Percentiles rank a stretch among this genome's conserved stretches.
These are phyloP conservation scores for Percina caprodes DNA, from an alignment of 2,113 vertebrate species.

Conservation along the genomic window DNA sequence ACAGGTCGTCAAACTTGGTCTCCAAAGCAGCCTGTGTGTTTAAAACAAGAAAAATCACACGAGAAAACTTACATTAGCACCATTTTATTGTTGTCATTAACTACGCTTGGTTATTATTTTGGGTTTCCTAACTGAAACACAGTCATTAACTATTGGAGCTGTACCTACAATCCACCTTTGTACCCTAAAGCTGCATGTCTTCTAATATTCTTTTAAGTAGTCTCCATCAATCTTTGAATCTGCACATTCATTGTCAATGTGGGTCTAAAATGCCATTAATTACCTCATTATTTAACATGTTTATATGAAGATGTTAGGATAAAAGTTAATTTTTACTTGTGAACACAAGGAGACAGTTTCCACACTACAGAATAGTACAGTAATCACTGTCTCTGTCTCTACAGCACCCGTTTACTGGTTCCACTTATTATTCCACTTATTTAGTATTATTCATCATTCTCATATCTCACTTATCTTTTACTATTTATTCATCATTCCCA, in stretches of 20 bases:
- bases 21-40: constrained; percentile 86
- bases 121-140: neutral
- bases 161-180: neutral
- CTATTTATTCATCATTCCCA: too few relatives aligned
- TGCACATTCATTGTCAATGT: neutral
- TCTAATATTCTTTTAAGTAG: neutral
- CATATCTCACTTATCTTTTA: too few relatives aligned
- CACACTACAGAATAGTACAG: too few relatives aligned
- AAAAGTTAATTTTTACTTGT: too few relatives aligned
- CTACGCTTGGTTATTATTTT: neutral
- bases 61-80: neutral
- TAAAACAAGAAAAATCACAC: constrained; percentile 5
- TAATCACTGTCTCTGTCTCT: too few relatives aligned
- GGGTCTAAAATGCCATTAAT: constrained; percentile 1
- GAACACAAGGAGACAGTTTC: too few relatives aligned
- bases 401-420: too few relatives aligned
- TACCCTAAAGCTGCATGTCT: neutral
- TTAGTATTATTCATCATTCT: too few relatives aligned
- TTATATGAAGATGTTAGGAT: neutral
- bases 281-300: constrained; percentile 2
- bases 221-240: neutral
- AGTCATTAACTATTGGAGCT: neutral
- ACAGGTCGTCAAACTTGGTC: constrained; percentile 95
- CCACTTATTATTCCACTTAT: too few relatives aligned
- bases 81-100: neutral